Conservation (phyloP, 2,888 invertebrate genomes). For the Leptarthrus brevirostris region DNA sequence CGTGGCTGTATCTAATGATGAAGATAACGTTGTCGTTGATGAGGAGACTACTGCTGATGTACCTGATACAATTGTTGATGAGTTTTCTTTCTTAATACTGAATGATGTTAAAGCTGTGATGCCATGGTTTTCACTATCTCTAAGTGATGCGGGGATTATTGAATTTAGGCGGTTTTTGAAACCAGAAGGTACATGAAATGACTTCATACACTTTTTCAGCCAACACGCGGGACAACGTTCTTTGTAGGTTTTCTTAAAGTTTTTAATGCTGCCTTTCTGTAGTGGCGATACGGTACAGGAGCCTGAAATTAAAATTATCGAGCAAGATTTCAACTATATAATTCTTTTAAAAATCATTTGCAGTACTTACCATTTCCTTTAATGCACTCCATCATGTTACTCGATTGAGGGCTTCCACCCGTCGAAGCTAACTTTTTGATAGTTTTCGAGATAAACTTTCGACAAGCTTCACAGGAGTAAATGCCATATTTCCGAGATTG, state of each 20-base stretch:
- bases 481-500: constrained; percentile 87
- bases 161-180: constrained; percentile 76
- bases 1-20: constrained; percentile 14
- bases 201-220: constrained; percentile 84
- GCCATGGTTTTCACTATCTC: constrained; percentile 55
- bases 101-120: constrained; percentile 42
- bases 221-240: constrained; percentile 87
- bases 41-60: not conserved
- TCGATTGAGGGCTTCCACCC: constrained; percentile 65
- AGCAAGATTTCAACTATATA: too few relatives aligned
- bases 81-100: constrained; percentile 46
- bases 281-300: constrained; percentile 79
- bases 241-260: constrained; percentile 74
- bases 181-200: constrained; percentile 80
- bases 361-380: constrained; percentile 62
- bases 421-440: constrained; percentile 70
- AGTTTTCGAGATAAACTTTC: constrained; percentile 87
- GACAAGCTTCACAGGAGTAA: constrained; percentile 86
- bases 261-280: constrained; percentile 73
- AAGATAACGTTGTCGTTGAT: constrained; percentile 10
- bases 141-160: constrained; percentile 77
- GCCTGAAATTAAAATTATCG: constrained; percentile 68
- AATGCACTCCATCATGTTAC: constrained; percentile 71
- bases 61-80: not conserved
- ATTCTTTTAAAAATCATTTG: too few relatives aligned